Evolutionary conservation across 2,888 invertebrate species (phyloP).

Genomic region (Rotaria magnacalcarata): DNA sequence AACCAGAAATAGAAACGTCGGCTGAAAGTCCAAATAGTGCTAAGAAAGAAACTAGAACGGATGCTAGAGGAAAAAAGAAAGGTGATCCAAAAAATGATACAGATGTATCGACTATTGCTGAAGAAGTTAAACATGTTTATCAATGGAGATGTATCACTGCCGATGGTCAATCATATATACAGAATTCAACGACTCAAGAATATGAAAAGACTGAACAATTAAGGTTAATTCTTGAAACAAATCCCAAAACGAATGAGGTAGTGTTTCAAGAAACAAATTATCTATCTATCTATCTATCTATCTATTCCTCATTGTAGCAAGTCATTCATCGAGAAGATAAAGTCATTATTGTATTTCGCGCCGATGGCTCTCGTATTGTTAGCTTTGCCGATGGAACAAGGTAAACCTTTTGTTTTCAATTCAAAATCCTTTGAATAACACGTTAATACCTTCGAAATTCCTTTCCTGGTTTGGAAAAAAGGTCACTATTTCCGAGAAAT

Average conservation of each 20-base stretch:
- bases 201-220: conserved; percentile 12
- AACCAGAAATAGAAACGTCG: background rate
- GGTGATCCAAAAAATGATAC: background rate
- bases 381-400: conserved; percentile 59
- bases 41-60: background rate
- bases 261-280: background rate
- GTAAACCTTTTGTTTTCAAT: conserved; percentile 43
- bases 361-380: conserved; percentile 56
- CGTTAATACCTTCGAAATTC: too few species aligned
- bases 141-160: conserved; percentile 5
- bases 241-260: conserved; percentile 15
- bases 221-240: conserved; percentile 11
- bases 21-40: background rate
- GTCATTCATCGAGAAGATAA: conserved; percentile 58
- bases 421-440: too few species aligned
- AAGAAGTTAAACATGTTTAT: background rate
- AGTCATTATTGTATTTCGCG: conserved; percentile 55
- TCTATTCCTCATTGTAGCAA: conserved; percentile 50
- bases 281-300: background rate
- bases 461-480: too few species aligned
- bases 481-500: too few species aligned
- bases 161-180: conserved; percentile 10
- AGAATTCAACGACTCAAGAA: background rate
- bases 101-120: background rate
- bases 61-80: background rate